Conservation (phyloP, 2,113 vertebrate species). For the Alces alces region DNA sequence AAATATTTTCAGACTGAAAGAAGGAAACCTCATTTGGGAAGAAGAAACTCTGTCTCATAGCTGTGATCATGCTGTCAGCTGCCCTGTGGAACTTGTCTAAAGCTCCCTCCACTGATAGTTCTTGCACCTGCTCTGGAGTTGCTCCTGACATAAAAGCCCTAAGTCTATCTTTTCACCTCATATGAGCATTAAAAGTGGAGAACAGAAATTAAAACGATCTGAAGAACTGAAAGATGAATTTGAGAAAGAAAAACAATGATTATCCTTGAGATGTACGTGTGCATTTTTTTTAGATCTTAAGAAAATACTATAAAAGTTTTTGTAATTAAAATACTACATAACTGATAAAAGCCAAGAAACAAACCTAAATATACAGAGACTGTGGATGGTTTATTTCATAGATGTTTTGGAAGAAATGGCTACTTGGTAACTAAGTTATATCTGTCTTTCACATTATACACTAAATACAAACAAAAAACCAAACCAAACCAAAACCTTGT, state of each 20-base stretch:
- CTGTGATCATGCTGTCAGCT: rapidly evolving
- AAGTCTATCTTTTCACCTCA: neutral
- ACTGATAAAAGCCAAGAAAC: neutral
- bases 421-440: neutral
- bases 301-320: neutral
- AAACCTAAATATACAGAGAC: neutral
- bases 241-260: neutral
- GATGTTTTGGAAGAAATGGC: neutral
- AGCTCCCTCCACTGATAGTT: neutral
- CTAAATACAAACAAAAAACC: neutral
- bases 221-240: neutral
- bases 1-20: neutral
- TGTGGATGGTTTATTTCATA: neutral
- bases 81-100: neutral
- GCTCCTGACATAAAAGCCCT: neutral
- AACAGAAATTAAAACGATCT: neutral
- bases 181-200: neutral
- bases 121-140: neutral
- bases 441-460: neutral
- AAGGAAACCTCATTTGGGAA: neutral
- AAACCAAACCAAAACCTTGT: neutral
- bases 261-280: neutral
- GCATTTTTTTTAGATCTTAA: neutral
- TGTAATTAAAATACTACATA: neutral
- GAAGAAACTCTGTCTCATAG: neutral